Conservation (phyloP, 1,140 invertebrate genomes). For the Oryctes rhinoceros region DNA sequence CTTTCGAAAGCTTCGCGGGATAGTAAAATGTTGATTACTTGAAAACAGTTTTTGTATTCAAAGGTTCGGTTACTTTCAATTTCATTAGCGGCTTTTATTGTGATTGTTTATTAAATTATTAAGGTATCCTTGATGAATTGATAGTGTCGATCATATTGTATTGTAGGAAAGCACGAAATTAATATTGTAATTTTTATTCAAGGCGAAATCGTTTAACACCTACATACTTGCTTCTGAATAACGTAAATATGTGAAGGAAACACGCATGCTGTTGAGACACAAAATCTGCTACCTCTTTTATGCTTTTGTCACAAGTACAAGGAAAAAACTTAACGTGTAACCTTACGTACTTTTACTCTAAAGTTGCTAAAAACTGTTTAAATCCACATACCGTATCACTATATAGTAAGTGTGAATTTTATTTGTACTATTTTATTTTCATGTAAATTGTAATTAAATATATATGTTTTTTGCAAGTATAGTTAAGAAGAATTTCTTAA, state of each 20-base stretch:
- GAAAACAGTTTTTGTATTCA: background rate
- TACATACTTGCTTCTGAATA: slow-evolving; percentile 14
- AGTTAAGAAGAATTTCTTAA: too few species aligned
- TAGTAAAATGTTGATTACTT: background rate
- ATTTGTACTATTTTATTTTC: too few species aligned
- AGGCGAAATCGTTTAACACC: slow-evolving; percentile 17
- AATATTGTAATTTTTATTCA: slow-evolving; percentile 15
- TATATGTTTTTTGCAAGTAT: too few species aligned
- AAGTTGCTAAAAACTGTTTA: too few species aligned
- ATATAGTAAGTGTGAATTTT: too few species aligned
- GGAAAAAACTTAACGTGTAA: too few species aligned
- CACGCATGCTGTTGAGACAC: background rate
- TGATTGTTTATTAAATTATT: slow-evolving; percentile 1
- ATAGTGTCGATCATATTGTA: slow-evolving; percentile 9
- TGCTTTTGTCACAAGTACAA: too few species aligned
- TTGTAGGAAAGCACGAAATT: background rate
- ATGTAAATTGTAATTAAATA: too few species aligned
- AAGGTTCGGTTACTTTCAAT: slow-evolving; percentile 12
- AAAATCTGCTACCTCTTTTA: too few species aligned
- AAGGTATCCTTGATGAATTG: slow-evolving; percentile 2
- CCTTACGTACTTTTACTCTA: too few species aligned
- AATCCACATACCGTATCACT: too few species aligned
- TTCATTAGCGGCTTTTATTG: background rate
- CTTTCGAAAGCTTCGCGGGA: background rate
- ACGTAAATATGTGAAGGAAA: slow-evolving; percentile 1